These are phyloP conservation scores for Ophraella communa DNA, from an alignment of 2,888 invertebrate species.

Conservation along the genomic window DNA sequence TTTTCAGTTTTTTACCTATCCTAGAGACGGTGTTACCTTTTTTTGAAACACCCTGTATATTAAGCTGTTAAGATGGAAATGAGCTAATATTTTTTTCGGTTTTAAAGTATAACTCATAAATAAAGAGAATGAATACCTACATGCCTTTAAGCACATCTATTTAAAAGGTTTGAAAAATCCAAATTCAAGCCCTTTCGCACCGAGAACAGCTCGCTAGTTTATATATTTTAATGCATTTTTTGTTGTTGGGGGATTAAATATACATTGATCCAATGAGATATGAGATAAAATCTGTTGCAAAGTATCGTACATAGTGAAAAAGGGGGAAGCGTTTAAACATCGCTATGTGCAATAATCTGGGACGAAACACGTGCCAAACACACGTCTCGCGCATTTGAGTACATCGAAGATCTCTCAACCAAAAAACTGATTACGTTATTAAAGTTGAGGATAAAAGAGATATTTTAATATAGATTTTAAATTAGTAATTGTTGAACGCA, in stretches of 20 bases:
- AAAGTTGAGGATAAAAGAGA: slow-evolving; percentile 41
- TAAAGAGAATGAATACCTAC: too few species aligned
- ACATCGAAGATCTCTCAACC: slow-evolving; percentile 47
- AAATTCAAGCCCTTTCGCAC: too few species aligned
- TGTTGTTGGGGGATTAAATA: background rate
- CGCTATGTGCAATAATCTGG: slow-evolving; percentile 54
- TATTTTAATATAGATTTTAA: slow-evolving; percentile 34
- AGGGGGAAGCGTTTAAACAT: slow-evolving; percentile 37
- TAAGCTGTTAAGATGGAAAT: too few species aligned
- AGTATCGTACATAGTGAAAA: background rate
- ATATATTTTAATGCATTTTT: background rate
- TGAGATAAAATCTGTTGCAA: slow-evolving; percentile 4
- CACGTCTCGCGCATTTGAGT: slow-evolving; percentile 42
- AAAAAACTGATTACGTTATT: slow-evolving; percentile 52
- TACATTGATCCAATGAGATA: background rate
- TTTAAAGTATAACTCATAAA: too few species aligned
- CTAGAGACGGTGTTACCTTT: too few species aligned
- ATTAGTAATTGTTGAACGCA: slow-evolving; percentile 11
- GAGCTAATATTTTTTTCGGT: too few species aligned
- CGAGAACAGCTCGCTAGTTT: too few species aligned
- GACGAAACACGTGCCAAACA: slow-evolving; percentile 48
- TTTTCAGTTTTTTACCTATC: too few species aligned
- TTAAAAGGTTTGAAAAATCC: too few species aligned
- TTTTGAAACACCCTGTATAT: too few species aligned
- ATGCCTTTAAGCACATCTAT: too few species aligned